Evolutionary conservation across 2,888 invertebrate species (phyloP).

Genomic region (Allolobophora icterica): DNA sequence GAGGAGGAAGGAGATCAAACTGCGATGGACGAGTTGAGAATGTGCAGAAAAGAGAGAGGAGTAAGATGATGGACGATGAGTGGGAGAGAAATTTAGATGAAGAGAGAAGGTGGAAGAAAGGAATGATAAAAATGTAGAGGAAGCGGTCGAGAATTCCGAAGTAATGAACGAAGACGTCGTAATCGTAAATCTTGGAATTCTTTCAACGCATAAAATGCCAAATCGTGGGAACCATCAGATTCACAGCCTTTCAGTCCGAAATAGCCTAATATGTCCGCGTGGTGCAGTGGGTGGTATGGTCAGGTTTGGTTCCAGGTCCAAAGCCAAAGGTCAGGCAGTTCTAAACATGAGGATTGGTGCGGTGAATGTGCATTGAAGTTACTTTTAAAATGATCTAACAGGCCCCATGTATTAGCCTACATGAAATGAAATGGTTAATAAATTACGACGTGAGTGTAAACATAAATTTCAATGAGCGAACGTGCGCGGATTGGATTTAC

Average conservation of each 20-base stretch:
- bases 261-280: no score
- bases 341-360: no score
- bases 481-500: not conserved
- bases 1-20: not conserved
- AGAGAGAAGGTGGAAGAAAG: not conserved
- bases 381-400: no score
- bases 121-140: not conserved
- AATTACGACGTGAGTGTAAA: not conserved
- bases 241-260: not conserved
- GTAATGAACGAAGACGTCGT: not conserved
- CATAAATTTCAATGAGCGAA: not conserved
- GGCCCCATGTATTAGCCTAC: not conserved
- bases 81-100: not conserved
- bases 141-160: not conserved
- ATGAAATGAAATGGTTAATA: not conserved
- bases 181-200: not conserved
- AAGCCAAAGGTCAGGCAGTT: not conserved
- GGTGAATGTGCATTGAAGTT: no score
- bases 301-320: not conserved
- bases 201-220: not conserved
- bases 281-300: no score
- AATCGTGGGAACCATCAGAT: no score
- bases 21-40: not conserved
- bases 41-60: not conserved
- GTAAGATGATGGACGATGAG: not conserved